Conservation (phyloP, 2,113 vertebrate species). For the Limanda limanda region DNA sequence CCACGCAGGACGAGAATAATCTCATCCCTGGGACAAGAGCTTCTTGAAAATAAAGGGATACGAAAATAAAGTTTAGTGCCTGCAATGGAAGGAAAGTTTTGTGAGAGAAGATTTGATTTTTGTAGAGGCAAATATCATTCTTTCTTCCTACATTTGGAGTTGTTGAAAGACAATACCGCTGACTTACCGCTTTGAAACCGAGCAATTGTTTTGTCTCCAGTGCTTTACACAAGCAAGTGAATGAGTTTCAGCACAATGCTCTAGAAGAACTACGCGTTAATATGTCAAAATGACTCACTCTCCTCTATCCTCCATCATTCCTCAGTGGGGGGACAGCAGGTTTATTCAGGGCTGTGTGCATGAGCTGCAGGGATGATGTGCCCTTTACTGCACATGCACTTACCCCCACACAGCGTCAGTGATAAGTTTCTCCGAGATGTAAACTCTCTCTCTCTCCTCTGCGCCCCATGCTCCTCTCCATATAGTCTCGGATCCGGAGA, state of each 20-base stretch:
- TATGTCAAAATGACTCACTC: slow-evolving; percentile 41
- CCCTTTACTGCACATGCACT: slow-evolving; percentile 47
- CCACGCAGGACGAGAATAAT: slow-evolving; percentile 48
- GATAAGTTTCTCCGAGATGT: slow-evolving; percentile 51
- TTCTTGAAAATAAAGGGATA: slow-evolving; percentile 28
- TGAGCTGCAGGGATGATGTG: slow-evolving; percentile 52
- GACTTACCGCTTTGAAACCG: slow-evolving; percentile 41
- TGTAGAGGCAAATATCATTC: slow-evolving; percentile 54
- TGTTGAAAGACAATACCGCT: slow-evolving; percentile 61
- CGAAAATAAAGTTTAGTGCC: slow-evolving; percentile 18
- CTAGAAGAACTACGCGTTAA: neutral
- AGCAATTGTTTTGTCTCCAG: slow-evolving; percentile 40
- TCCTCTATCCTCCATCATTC: slow-evolving; percentile 41
- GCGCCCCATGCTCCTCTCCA: slow-evolving; percentile 9
- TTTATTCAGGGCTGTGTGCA: slow-evolving; percentile 47
- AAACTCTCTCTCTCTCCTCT: slow-evolving; percentile 26
- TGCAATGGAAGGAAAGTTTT: slow-evolving; percentile 42
- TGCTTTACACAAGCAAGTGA: slow-evolving; percentile 3
- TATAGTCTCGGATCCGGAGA: slow-evolving; percentile 19
- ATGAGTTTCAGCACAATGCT: slow-evolving; percentile 37
- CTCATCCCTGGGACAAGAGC: slow-evolving; percentile 33
- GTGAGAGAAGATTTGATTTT: slow-evolving; percentile 47
- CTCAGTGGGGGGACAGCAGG: slow-evolving; percentile 32
- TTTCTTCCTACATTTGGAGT: slow-evolving; percentile 49
- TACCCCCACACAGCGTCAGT: slow-evolving; percentile 39